A percentile compares a stretch with the other conserved stretches of the same genome.
phyloP scores from a whole-genome alignment of 2,888 invertebrate species.

The Epsilonema sp. region DNA sequence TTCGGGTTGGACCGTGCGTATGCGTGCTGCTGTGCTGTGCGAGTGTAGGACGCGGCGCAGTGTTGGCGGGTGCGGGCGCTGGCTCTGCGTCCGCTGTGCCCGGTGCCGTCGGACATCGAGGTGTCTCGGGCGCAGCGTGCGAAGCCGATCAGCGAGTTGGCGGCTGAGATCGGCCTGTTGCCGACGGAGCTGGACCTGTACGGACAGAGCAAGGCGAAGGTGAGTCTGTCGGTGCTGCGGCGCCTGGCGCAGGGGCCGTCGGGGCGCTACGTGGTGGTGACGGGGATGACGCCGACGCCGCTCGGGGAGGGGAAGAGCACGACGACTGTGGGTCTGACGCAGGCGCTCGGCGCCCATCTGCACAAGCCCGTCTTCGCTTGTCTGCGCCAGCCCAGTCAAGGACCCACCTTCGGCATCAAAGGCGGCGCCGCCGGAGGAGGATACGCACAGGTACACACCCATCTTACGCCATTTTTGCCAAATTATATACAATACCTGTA shows the following conservation, averaged over 20 bases:
- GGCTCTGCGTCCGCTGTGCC: slow-evolving; percentile 42
- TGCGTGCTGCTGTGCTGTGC: too few relatives aligned
- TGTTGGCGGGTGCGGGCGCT: slow-evolving; percentile 54
- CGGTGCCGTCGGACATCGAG: slow-evolving; percentile 74
- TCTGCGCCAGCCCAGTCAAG: slow-evolving; percentile 89
- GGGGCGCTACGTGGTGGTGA: slow-evolving; percentile 84
- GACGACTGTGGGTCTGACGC: slow-evolving; percentile 44
- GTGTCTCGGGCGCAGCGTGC: slow-evolving; percentile 49
- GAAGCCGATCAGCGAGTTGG: slow-evolving; percentile 17
- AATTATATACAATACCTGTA: too few relatives aligned
- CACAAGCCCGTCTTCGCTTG: slow-evolving; percentile 65
- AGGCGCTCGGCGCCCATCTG: slow-evolving; percentile 67
- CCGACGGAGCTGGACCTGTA: slow-evolving; percentile 64
- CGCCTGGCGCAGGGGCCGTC: slow-evolving; percentile 46
- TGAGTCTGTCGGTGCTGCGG: slow-evolving; percentile 56
- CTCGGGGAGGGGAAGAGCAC: slow-evolving; percentile 98
- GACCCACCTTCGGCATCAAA: slow-evolving; percentile 95
- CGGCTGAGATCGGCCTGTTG: slow-evolving; percentile 33
- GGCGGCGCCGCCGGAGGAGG: slow-evolving; percentile 96
- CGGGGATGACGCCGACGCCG: slow-evolving; percentile 90
- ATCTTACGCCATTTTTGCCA: too few relatives aligned
- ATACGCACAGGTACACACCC: slow-evolving; percentile 52
- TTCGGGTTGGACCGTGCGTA: too few relatives aligned
- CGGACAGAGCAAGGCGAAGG: slow-evolving; percentile 83
- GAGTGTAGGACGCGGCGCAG: slow-evolving; percentile 21